Percentiles rank a stretch among this genome's conserved stretches.
These are phyloP conservation scores for Leptinotarsa haldemani DNA, from an alignment of 2,888 invertebrate species.

Conservation along the genomic window DNA sequence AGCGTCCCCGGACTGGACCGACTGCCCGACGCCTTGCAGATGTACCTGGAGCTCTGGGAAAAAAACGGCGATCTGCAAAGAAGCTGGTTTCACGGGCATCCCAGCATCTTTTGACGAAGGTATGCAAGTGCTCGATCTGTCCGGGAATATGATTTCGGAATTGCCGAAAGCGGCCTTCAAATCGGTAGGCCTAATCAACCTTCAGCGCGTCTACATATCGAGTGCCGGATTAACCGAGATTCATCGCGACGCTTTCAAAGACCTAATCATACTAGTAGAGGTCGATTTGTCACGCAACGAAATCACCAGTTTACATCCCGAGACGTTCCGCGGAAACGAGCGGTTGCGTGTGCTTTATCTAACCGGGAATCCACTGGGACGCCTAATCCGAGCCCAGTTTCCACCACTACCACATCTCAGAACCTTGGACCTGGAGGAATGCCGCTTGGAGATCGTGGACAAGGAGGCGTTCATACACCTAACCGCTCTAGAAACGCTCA, in stretches of 20 bases:
- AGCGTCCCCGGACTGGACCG: constrained; percentile 84
- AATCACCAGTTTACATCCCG: constrained; percentile 78
- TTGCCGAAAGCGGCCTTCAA: constrained; percentile 84
- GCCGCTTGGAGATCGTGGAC: constrained; percentile 80
- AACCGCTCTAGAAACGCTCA: constrained; percentile 78
- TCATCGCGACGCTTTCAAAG: constrained; percentile 86
- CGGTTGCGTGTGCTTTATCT: constrained; percentile 81
- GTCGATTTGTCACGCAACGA: constrained; percentile 88
- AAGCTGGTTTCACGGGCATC: constrained; percentile 82
- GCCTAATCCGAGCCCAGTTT: constrained; percentile 81
- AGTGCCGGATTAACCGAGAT: constrained; percentile 81
- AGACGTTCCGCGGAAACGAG: constrained; percentile 88
- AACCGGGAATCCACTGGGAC: constrained; percentile 84
- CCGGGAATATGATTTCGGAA: constrained; percentile 81
- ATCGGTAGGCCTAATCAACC: constrained; percentile 81
- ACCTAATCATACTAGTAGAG: constrained; percentile 86
- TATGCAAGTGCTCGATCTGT: constrained; percentile 88
- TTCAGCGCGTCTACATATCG: constrained; percentile 85
- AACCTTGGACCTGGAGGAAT: constrained; percentile 83
- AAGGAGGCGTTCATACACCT: constrained; percentile 82
- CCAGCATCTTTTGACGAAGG: constrained; percentile 78
- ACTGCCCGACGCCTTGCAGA: constrained; percentile 86
- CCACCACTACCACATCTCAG: constrained; percentile 84
- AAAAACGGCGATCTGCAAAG: constrained; percentile 87
- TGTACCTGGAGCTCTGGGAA: constrained; percentile 95